Base-by-base conservation (phyloP, 2,888 invertebrate genomes). In the Trimorus sp. region DNA sequence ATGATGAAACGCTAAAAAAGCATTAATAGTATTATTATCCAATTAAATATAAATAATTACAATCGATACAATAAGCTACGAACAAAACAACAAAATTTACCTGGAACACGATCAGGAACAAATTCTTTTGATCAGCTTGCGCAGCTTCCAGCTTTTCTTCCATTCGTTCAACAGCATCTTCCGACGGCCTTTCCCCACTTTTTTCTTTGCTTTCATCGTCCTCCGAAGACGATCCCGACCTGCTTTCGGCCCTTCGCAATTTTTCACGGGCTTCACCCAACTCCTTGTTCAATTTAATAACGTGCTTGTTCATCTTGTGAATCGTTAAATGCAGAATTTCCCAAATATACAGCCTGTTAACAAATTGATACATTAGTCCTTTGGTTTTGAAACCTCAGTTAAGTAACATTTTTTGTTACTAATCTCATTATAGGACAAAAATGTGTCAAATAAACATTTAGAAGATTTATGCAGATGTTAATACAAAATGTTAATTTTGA, bases 21-120 rank as follows among this genome's bases (percentile, higher is more conserved):
- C n/a, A n/a, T n/a, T n/a, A n/a, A n/a, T n/a, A n/a, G n/a, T n/a
- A n/a, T n/a, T n/a, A n/a, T n/a, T n/a, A n/a, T n/a, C n/a, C n/a
- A n/a, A n/a, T n/a, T n/a, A n/a, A n/a, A 26, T 26, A 26, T 93
- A 99, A 98, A n/a, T n/a, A n/a, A 92, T 99, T 84, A 99, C 93
- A 87, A 98, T 97, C 96, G 99, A 4, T 26, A 26, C 26, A 86
- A 99, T 99, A 93, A 99, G 99, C 79, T 99, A 94, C 94, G 95
- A 12, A 62, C 12, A n/a, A 58, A 38, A 60, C 42, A 45, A 14
- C 11, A 69, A 71, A 82, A 42, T 54, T 58, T 87, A 94, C 94
- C 94, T 99, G 98, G 93, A 99, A 99, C 88, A 99, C 97, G 91
- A 99, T 98, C 83, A 99, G 95, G 92, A 99, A 99, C 83, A 99